Evolutionary conservation across 2,888 invertebrate genomes (phyloP).

Genomic region (Drosophila colorata): DNA sequence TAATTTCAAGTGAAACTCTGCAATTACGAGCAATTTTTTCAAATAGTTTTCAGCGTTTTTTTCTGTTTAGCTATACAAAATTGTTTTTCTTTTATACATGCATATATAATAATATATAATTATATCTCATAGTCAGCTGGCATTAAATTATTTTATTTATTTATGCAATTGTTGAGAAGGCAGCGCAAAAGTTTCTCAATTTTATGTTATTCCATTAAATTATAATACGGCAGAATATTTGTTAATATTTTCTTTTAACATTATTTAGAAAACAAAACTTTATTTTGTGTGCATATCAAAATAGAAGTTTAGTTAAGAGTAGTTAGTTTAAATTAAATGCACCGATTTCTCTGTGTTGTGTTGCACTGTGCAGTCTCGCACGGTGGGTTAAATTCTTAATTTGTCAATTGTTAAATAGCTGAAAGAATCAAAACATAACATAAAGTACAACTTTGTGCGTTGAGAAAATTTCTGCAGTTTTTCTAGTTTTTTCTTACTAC

Average conservation of each 20-base stretch:
- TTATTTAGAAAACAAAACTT: constrained; percentile 18
- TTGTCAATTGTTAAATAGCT: constrained; percentile 31
- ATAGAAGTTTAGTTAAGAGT: constrained; percentile 25
- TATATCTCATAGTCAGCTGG: constrained; percentile 42
- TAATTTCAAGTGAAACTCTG: constrained; percentile 59
- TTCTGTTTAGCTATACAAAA: constrained; percentile 48
- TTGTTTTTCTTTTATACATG: constrained; percentile 25
- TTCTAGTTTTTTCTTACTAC: not conserved
- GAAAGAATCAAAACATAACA: constrained; percentile 1
- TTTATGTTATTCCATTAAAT: constrained; percentile 17
- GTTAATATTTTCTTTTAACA: not conserved
- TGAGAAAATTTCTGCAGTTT: constrained; percentile 15
- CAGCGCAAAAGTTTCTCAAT: constrained; percentile 40
- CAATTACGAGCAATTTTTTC: constrained; percentile 40
- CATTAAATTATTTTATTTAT: constrained; percentile 19
- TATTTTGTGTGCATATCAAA: constrained; percentile 58
- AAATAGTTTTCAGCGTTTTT: constrained; percentile 55
- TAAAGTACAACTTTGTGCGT: constrained; percentile 45
- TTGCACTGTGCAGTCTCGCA: constrained; percentile 68
- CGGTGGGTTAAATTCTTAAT: constrained; percentile 66
- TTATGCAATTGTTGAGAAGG: constrained; percentile 30
- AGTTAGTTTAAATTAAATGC: constrained; percentile 67
- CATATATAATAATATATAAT: constrained; percentile 19
- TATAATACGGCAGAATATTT: constrained; percentile 14
- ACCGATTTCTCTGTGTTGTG: constrained; percentile 63